These are phyloP conservation scores for Rhorus exstirpatorius DNA, from an alignment of 2,888 invertebrate species.

Conservation along the genomic window DNA sequence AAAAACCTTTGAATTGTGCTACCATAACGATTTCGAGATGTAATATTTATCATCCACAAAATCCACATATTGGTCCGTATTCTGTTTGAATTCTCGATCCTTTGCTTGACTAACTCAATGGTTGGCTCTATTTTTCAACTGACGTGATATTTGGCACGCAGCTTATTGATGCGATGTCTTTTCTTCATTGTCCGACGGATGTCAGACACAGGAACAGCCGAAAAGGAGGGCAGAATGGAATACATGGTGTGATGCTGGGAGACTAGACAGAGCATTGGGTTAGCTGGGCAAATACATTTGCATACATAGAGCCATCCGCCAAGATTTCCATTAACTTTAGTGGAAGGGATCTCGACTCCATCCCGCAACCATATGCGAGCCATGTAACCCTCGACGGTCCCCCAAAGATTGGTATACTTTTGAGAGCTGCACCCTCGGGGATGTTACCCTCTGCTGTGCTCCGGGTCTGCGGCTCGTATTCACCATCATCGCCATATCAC, in stretches of 20 bases:
- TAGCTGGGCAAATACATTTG: slow-evolving; percentile 68
- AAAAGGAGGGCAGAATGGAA: slow-evolving; percentile 2
- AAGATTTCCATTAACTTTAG: slow-evolving; percentile 73
- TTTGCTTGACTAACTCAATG: too few relatives aligned
- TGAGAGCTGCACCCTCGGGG: slow-evolving; percentile 45
- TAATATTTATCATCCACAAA: too few relatives aligned
- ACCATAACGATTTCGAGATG: too few relatives aligned
- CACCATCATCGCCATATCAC: slow-evolving; percentile 39
- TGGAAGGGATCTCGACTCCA: slow-evolving; percentile 50
- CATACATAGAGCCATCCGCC: slow-evolving; percentile 72
- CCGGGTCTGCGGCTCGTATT: slow-evolving; percentile 18
- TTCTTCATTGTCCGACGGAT: too few relatives aligned
- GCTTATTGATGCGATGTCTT: too few relatives aligned
- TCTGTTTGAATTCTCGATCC: too few relatives aligned
- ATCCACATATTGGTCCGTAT: too few relatives aligned
- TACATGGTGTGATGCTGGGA: neutral
- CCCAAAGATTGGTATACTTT: slow-evolving; percentile 66
- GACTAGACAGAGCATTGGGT: slow-evolving; percentile 11
- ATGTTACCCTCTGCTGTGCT: slow-evolving; percentile 29
- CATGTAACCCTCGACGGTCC: slow-evolving; percentile 34
- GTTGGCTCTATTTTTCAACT: neutral
- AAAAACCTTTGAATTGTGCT: too few relatives aligned
- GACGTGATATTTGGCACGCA: neutral
- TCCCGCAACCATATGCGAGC: neutral
- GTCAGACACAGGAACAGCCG: neutral